These are phyloP conservation scores for Drosophila insularis DNA, from an alignment of 1,140 invertebrate genomes.

Conservation along the genomic window DNA sequence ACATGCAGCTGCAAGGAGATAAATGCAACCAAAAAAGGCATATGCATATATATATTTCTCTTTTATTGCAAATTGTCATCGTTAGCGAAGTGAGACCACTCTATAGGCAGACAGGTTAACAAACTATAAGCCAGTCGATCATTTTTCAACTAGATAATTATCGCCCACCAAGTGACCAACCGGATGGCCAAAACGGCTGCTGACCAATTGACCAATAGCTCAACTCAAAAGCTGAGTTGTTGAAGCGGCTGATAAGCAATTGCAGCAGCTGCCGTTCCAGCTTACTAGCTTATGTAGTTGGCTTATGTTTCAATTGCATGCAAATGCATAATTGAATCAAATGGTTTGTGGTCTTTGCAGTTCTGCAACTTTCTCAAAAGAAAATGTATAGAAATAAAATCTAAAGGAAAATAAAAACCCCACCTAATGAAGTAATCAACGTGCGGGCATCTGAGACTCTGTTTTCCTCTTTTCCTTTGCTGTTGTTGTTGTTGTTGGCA, in stretches of 20 bases:
- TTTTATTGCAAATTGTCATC: constrained; percentile 61
- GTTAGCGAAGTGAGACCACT: constrained; percentile 57
- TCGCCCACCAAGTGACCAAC: constrained; percentile 67
- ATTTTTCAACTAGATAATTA: constrained; percentile 76
- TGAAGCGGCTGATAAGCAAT: constrained; percentile 49
- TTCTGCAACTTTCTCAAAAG: constrained; percentile 22
- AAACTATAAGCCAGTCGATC: constrained; percentile 49
- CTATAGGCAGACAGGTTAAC: constrained; percentile 38
- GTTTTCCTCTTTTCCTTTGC: constrained; percentile 25
- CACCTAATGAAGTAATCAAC: constrained; percentile 76
- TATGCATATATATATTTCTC: constrained; percentile 31
- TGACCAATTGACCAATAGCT: constrained; percentile 65
- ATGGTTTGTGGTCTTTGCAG: constrained; percentile 40
- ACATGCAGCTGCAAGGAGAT: constrained; percentile 52
- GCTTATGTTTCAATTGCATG: constrained; percentile 73
- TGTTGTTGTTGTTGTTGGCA: constrained; percentile 34
- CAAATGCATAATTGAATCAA: constrained; percentile 78
- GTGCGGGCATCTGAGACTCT: constrained; percentile 62
- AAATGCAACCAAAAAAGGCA: not conserved
- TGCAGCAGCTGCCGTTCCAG: constrained; percentile 15
- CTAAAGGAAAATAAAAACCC: constrained; percentile 47
- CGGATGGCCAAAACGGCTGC: constrained; percentile 47
- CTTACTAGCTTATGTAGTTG: not conserved
- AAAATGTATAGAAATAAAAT: constrained; percentile 2
- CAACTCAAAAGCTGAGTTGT: constrained; percentile 20